Conservation (phyloP, 2,113 vertebrate species). For the Suricata suricatta region DNA sequence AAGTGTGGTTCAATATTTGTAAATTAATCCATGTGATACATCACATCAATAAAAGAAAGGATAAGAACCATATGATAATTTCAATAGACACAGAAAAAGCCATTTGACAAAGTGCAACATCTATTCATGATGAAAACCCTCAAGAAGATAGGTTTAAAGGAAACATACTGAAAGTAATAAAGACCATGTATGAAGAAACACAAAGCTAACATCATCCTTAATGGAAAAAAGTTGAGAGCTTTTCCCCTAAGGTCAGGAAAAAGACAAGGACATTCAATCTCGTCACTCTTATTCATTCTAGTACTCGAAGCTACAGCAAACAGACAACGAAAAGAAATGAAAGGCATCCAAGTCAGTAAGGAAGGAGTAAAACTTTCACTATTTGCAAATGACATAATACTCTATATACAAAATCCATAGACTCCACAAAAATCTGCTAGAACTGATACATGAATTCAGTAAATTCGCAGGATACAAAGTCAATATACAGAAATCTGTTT, state of each 20-base stretch:
- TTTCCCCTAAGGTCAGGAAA: not conserved
- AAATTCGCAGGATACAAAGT: not conserved
- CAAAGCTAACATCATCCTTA: not conserved
- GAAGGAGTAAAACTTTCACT: not conserved
- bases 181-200: not conserved
- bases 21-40: not conserved
- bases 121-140: not conserved
- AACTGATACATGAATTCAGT: not conserved
- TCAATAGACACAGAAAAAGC: not conserved
- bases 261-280: not conserved
- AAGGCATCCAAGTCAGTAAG: not conserved
- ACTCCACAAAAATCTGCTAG: not conserved
- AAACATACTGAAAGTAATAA: not conserved
- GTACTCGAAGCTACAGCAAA: not conserved
- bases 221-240: not conserved
- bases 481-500: not conserved
- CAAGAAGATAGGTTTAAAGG: not conserved
- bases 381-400: not conserved
- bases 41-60: not conserved
- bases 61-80: not conserved
- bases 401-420: not conserved
- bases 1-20: not conserved
- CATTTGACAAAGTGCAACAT: not conserved
- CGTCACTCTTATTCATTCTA: not conserved
- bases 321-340: not conserved